A percentile compares a stretch with the other conserved stretches of the same genome.
phyloP scores from a whole-genome alignment of 2,113 vertebrate species.

The Nerophis lumbriciformis region DNA sequence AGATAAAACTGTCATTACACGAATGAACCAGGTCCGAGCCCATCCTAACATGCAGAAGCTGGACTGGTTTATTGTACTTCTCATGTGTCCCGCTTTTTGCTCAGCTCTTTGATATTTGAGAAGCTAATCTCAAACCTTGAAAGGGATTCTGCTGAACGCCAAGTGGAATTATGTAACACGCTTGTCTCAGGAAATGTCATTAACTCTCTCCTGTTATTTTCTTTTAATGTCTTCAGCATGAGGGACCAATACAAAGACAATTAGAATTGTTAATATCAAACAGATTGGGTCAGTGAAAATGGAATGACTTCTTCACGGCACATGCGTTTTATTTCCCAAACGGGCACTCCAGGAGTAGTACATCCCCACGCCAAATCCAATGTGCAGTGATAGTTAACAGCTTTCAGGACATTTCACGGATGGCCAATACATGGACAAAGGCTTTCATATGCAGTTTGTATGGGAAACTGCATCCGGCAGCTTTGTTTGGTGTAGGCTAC shows the following conservation, averaged over 20 bases:
- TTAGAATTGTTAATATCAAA: not conserved
- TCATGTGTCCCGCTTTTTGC: conserved; percentile 16
- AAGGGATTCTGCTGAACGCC: not conserved
- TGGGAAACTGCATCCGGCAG: too few species aligned
- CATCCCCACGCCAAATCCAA: not conserved
- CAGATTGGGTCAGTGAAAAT: not conserved
- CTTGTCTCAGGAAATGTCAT: not conserved
- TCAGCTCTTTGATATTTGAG: conserved; percentile 11
- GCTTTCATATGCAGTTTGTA: too few species aligned
- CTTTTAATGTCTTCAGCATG: conserved; percentile 1
- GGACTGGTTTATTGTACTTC: conserved; percentile 11
- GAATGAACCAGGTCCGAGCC: too few species aligned
- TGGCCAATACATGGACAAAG: not conserved
- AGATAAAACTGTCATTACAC: too few species aligned
- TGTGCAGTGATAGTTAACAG: not conserved
- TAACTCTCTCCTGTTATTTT: not conserved
- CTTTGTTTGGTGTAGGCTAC: too few species aligned
- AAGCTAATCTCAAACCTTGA: conserved; percentile 10
- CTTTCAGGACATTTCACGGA: not conserved
- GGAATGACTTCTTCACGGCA: not conserved
- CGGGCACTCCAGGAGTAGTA: not conserved
- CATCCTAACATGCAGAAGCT: conserved; percentile 4
- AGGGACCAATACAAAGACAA: not conserved
- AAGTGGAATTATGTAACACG: conserved; percentile 3
- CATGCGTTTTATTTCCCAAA: too few species aligned